Percentiles rank a stretch among this genome's conserved stretches.
These are phyloP conservation scores for Dicaeum eximium DNA, from an alignment of 2,113 vertebrate genomes.

Conservation along the genomic window DNA sequence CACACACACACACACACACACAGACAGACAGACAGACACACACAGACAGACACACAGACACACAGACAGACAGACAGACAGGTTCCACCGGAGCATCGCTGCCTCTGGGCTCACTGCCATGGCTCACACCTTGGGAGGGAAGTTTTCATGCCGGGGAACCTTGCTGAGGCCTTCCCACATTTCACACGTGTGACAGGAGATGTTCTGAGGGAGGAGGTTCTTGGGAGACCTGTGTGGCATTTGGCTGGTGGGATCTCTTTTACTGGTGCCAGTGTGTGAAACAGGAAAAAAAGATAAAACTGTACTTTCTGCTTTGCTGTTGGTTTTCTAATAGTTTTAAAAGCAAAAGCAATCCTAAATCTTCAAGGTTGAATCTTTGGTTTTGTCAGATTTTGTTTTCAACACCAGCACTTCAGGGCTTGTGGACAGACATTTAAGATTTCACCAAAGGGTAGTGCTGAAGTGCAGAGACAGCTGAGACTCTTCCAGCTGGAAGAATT, in stretches of 20 bases:
- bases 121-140: neutral
- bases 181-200: neutral
- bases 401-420: neutral
- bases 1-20: too few species aligned
- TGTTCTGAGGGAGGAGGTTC: neutral
- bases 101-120: neutral
- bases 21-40: too few species aligned
- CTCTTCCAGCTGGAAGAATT: conserved; percentile 28
- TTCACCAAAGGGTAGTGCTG: neutral
- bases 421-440: neutral
- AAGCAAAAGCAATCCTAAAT: neutral
- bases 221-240: neutral
- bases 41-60: too few species aligned
- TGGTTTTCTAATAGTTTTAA: neutral
- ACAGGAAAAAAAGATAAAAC: neutral
- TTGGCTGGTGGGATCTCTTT: neutral
- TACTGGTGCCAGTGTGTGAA: neutral
- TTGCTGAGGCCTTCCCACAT: neutral
- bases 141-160: neutral
- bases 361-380: neutral
- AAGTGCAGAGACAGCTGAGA: conserved; percentile 5
- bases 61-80: neutral
- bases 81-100: neutral
- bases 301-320: neutral
- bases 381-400: neutral